These are phyloP conservation scores for Euclidia mi DNA, from an alignment of 2,888 invertebrate genomes.

Conservation along the genomic window DNA sequence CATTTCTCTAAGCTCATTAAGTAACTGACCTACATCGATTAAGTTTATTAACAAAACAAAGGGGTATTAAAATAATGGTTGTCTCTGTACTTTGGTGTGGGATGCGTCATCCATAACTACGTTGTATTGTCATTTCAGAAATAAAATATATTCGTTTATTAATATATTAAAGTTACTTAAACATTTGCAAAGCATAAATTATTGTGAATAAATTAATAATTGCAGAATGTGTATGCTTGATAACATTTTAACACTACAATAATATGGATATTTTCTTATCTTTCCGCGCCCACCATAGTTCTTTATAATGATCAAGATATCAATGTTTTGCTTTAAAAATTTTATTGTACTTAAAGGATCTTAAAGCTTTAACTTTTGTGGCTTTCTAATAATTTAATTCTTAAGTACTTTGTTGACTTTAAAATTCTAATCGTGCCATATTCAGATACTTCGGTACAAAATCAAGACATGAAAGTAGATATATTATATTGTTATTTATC, in stretches of 20 bases:
- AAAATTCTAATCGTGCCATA: conserved; percentile 12
- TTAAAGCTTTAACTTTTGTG: too few relatives aligned
- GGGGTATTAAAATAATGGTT: too few relatives aligned
- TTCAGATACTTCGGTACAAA: conserved; percentile 15
- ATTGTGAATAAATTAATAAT: conserved; percentile 42
- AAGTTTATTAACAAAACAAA: too few relatives aligned
- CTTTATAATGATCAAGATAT: neutral
- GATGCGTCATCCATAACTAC: too few relatives aligned
- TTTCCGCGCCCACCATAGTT: conserved; percentile 42
- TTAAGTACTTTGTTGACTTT: neutral
- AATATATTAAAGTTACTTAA: conserved; percentile 17
- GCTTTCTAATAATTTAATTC: neutral
- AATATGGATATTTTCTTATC: conserved; percentile 35
- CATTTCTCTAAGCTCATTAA: too few relatives aligned
- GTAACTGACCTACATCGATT: too few relatives aligned
- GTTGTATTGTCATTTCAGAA: conserved; percentile 15
- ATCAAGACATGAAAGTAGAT: conserved; percentile 2
- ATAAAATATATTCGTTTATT: conserved; percentile 7
- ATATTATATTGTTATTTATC: conserved; percentile 16
- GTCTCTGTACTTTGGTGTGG: too few relatives aligned
- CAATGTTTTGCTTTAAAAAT: too few relatives aligned
- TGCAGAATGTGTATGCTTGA: conserved; percentile 46
- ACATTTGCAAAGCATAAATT: conserved; percentile 25
- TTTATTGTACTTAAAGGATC: too few relatives aligned
- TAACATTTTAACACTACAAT: conserved; percentile 41